Evolutionary conservation across 2,888 invertebrate genomes (phyloP).

Genomic region (Endotricha flammealis): DNA sequence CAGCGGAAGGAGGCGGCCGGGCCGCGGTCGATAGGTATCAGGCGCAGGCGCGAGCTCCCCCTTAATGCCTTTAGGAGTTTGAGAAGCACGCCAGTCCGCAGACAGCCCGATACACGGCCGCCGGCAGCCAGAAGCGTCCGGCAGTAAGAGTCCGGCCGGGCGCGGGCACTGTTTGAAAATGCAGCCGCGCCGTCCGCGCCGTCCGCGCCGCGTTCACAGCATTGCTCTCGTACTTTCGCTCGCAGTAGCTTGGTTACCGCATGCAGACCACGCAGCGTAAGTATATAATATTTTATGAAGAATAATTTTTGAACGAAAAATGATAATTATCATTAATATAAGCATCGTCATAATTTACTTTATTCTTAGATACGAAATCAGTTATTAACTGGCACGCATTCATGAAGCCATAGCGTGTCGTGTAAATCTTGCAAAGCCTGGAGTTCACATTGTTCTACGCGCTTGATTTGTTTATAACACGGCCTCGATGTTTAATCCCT

Average conservation of each 20-base stretch:
- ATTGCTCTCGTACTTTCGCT: slow-evolving; percentile 58
- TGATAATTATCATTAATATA: slow-evolving; percentile 4
- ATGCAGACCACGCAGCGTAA: slow-evolving; percentile 62
- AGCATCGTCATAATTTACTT: slow-evolving; percentile 7
- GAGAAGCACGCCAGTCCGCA: slow-evolving; percentile 53
- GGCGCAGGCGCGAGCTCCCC: slow-evolving; percentile 54
- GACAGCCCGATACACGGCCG: slow-evolving; percentile 60
- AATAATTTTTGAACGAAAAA: too few species aligned
- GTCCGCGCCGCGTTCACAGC: slow-evolving; percentile 60
- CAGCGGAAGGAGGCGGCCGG: slow-evolving; percentile 46
- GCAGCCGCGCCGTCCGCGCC: slow-evolving; percentile 49
- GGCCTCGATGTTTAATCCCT: slow-evolving; percentile 25
- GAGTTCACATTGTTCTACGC: slow-evolving; percentile 31
- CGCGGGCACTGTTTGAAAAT: too few species aligned
- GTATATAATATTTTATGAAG: slow-evolving; percentile 35
- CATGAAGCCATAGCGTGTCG: slow-evolving; percentile 46
- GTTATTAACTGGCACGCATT: slow-evolving; percentile 25
- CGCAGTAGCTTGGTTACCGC: slow-evolving; percentile 56
- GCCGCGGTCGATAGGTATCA: slow-evolving; percentile 56
- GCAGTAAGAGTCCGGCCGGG: slow-evolving; percentile 50
- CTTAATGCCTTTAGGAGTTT: slow-evolving; percentile 34
- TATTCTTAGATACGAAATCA: slow-evolving; percentile 21
- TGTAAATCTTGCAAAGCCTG: slow-evolving; percentile 39
- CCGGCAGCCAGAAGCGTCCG: slow-evolving; percentile 66
- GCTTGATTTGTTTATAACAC: slow-evolving; percentile 35